phyloP scores from a whole-genome alignment of 2,113 vertebrate species.

The Apteryx owenii region DNA sequence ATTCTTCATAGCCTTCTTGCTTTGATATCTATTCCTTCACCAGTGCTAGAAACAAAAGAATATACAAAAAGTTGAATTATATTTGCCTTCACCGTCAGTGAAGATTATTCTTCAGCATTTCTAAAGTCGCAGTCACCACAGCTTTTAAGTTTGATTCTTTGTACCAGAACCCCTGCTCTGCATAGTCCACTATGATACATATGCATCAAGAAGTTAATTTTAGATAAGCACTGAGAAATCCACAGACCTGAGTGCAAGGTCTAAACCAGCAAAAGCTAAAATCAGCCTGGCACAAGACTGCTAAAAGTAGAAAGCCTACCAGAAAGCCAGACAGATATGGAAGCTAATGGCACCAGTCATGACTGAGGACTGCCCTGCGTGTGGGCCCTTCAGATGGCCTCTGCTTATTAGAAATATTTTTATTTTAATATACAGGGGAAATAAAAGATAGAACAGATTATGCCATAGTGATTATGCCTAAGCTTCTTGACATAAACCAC shows the following conservation, averaged over 20 bases:
- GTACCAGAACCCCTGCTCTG: not conserved
- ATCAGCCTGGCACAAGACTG: not conserved
- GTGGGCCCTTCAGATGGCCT: not conserved
- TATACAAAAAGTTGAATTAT: not conserved
- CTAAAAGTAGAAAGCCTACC: not conserved
- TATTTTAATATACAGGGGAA: not conserved
- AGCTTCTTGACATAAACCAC: not conserved
- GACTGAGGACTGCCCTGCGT: not conserved
- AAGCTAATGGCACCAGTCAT: not conserved
- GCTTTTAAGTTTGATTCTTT: not conserved
- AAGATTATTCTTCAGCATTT: not conserved
- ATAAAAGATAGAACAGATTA: not conserved
- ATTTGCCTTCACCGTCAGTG: rapidly evolving
- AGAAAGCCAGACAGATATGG: not conserved
- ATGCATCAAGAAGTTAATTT: not conserved
- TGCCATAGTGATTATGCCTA: not conserved
- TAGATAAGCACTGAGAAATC: not conserved
- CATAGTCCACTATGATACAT: not conserved
- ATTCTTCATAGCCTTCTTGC: not conserved
- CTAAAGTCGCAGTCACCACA: not conserved
- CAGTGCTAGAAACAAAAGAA: not conserved
- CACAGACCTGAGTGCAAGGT: not conserved
- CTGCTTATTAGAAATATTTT: not conserved
- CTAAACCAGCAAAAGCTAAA: not conserved
- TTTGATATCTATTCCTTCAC: not conserved